Conservation (phyloP, 1,140 invertebrate genomes). For the Drosophila eugracilis region DNA sequence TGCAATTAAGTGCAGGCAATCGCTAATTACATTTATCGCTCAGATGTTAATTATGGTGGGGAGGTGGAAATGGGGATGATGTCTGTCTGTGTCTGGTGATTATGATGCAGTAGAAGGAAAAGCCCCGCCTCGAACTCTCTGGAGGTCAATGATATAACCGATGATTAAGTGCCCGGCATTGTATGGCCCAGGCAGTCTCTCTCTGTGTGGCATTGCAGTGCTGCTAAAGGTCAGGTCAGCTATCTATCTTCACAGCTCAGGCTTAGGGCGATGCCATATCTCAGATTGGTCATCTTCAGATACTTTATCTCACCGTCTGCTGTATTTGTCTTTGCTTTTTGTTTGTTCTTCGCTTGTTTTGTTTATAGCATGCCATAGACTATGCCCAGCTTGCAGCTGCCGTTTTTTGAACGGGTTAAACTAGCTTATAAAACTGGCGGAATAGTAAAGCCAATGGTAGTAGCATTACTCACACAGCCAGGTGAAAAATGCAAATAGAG, state of each 20-base stretch:
- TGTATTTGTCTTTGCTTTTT: constrained; percentile 28
- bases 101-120: constrained; percentile 7
- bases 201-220: neutral
- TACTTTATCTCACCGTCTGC: constrained; percentile 45
- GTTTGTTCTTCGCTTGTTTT: constrained; percentile 7
- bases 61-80: constrained; percentile 15
- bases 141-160: constrained; percentile 56
- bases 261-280: constrained; percentile 17
- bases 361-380: constrained; percentile 22
- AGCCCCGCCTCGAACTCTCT: constrained; percentile 14
- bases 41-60: constrained; percentile 73
- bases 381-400: constrained; percentile 20
- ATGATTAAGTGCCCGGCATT: constrained; percentile 53
- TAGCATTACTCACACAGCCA: neutral
- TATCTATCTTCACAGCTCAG: constrained; percentile 25
- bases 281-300: constrained; percentile 36
- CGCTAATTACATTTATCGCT: constrained; percentile 78
- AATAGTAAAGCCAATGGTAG: constrained; percentile 5
- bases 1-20: constrained; percentile 72
- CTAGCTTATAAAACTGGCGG: constrained; percentile 30
- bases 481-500: neutral
- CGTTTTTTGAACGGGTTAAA: constrained; percentile 23
- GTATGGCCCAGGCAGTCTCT: neutral
- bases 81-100: constrained; percentile 1
- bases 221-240: constrained; percentile 41